These are phyloP conservation scores for Acanthacorydalis orientalis DNA, from an alignment of 2,888 invertebrate genomes.

Conservation along the genomic window DNA sequence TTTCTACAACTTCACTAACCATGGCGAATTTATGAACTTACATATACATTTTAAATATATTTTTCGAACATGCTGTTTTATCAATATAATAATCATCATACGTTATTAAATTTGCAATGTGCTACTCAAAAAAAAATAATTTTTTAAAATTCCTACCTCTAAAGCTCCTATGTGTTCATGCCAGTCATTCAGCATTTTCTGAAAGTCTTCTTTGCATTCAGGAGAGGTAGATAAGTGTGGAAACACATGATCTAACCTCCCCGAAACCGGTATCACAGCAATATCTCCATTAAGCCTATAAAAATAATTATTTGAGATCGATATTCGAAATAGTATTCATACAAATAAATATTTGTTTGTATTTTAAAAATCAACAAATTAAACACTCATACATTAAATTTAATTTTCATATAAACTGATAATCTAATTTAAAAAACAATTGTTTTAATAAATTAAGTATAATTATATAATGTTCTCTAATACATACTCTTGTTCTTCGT, in stretches of 20 bases:
- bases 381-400: no score
- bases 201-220: constrained; percentile 28
- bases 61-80: no score
- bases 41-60: no score
- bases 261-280: constrained; percentile 24
- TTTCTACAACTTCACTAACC: no score
- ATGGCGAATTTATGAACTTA: no score
- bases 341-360: not conserved
- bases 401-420: not conserved
- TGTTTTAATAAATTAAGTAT: no score
- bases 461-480: not conserved
- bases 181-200: constrained; percentile 32
- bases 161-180: constrained; percentile 29
- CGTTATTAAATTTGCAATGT: not conserved
- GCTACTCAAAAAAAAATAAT: not conserved
- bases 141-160: constrained; percentile 29
- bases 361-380: no score
- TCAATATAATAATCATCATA: no score
- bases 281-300: constrained; percentile 25
- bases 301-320: not conserved
- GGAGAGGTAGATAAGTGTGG: constrained; percentile 15
- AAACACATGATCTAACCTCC: constrained; percentile 18
- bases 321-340: not conserved
- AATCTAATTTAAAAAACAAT: no score
- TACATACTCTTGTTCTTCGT: constrained; percentile 24